A percentile compares a stretch with the other conserved stretches of the same genome.
Conservation (phyloP, 2,797 vertebrate genomes). For the Crenichthys baileyi region DNA sequence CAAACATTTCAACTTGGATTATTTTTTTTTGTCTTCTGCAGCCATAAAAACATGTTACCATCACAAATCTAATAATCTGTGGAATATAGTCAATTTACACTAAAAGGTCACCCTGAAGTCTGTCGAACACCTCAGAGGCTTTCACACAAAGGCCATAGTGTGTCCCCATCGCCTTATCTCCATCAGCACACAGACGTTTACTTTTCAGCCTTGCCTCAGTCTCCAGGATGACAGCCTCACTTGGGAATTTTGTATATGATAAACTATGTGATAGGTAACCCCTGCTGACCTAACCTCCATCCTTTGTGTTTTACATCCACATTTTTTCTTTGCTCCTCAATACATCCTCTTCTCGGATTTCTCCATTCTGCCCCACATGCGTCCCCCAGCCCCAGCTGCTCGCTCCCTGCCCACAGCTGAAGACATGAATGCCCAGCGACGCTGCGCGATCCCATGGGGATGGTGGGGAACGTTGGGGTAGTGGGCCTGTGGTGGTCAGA, state of each 20-base stretch:
- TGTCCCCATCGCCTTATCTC: slow-evolving; percentile 70
- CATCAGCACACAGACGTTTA: slow-evolving; percentile 69
- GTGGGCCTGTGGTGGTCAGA: slow-evolving; percentile 48
- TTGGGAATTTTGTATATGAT: slow-evolving; percentile 75
- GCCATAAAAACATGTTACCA: slow-evolving; percentile 12
- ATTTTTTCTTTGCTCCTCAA: slow-evolving; percentile 47
- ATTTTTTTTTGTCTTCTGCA: background rate
- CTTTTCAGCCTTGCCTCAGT: slow-evolving; percentile 52
- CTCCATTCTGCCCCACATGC: slow-evolving; percentile 32
- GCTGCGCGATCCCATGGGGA: slow-evolving; percentile 58
- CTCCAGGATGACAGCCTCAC: slow-evolving; percentile 61
- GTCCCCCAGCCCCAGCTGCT: slow-evolving; percentile 49
- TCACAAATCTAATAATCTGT: slow-evolving; percentile 19
- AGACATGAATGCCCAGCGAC: slow-evolving; percentile 62
- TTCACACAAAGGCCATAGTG: slow-evolving; percentile 58
- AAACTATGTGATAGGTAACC: slow-evolving; percentile 75
- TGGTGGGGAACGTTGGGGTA: slow-evolving; percentile 11
- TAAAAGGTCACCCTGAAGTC: slow-evolving; percentile 39
- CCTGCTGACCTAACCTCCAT: slow-evolving; percentile 42
- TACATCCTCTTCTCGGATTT: slow-evolving; percentile 66
- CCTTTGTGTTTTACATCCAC: slow-evolving; percentile 41
- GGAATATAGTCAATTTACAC: slow-evolving; percentile 48
- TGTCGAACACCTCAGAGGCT: slow-evolving; percentile 21
- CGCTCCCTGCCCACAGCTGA: slow-evolving; percentile 58
- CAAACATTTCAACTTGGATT: slow-evolving; percentile 30